Evolutionary conservation across 2,797 vertebrate genomes (phyloP), one percentile per base, ranked within the genome.

Genomic region (Ctenopoma multispine): DNA sequence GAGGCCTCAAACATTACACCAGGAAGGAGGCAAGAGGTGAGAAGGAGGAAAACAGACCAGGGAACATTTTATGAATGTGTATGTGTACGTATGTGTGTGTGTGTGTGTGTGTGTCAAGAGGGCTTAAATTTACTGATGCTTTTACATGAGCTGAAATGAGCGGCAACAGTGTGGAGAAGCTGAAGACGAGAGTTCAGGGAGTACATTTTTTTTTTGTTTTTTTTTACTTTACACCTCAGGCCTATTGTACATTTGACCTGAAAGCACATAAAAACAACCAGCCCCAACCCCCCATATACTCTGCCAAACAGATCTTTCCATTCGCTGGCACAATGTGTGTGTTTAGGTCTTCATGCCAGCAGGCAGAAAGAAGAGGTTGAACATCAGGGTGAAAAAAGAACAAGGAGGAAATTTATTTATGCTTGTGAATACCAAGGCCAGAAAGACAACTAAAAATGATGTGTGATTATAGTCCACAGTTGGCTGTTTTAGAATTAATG

Each of bases 1-100:
- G 62, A 72, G 84, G 78, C 71, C 84, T 72, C 67, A 65, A 84
- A 88, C 85, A 84, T 85, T 79, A 82, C 82, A 81, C 86, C 83
- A 88, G 88, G 83, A 88, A 90, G 71, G 72, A 88, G 86, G 75
- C 81, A 3, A 88, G 82, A 83, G 80, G 79, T 82, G 85, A 89
- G 74, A 78, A 87, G 49, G 68, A 72, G 66, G 72, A 72, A 89
- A 85, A 80, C 64, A 74, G 31, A 56, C 13, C 18, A 55, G 63
- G 64, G 62, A 66, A 75, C 18, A 41, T 44, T 79, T 60, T 55
- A 6, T 74, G 48, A 49, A 11, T 80, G 47, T 54, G 54, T 55
- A 51, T 43, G n/a, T n/a, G n/a, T n/a, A n/a, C n/a, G n/a, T n/a
- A n/a, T n/a, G n/a, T n/a, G n/a, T n/a, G n/a, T n/a, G n/a, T n/a